These are phyloP conservation scores for Teleiodes luculella DNA, from an alignment of 2,888 invertebrate species.

Conservation along the genomic window DNA sequence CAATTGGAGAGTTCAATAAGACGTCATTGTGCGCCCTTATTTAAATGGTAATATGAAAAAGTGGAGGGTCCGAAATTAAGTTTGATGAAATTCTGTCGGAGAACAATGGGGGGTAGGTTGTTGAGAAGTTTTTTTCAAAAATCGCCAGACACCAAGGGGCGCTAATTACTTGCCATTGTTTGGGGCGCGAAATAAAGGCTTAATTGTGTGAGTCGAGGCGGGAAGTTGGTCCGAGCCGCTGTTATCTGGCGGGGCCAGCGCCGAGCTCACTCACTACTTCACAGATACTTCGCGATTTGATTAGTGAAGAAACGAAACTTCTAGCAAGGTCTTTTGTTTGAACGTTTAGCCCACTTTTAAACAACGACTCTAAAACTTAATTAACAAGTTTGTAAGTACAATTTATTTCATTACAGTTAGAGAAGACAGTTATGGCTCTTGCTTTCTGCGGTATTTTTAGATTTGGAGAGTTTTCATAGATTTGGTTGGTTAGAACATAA, in stretches of 20 bases:
- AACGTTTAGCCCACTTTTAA: slow-evolving; percentile 1
- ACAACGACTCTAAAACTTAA: neutral
- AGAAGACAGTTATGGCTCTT: neutral
- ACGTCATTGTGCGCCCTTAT: slow-evolving; percentile 38
- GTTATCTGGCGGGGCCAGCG: slow-evolving; percentile 13
- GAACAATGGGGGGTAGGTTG: slow-evolving; percentile 41
- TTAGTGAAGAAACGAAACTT: slow-evolving; percentile 7
- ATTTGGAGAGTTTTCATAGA: slow-evolving; percentile 2
- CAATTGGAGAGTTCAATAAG: slow-evolving; percentile 40
- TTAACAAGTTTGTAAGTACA: neutral
- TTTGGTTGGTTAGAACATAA: neutral
- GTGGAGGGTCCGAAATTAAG: slow-evolving; percentile 36
- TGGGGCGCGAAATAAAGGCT: slow-evolving; percentile 57
- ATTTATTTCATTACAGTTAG: slow-evolving; percentile 1
- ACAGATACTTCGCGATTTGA: slow-evolving; percentile 15
- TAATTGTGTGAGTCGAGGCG: slow-evolving; percentile 55
- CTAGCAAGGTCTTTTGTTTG: neutral
- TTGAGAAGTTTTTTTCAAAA: slow-evolving; percentile 48
- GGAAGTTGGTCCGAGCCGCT: slow-evolving; percentile 13
- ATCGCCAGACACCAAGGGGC: slow-evolving; percentile 43
- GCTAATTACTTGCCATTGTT: slow-evolving; percentile 70
- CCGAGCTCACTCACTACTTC: slow-evolving; percentile 5
- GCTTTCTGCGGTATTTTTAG: neutral
- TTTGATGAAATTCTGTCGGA: slow-evolving; percentile 42
- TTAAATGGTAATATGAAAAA: slow-evolving; percentile 52